Percentiles rank a stretch among this genome's conserved stretches.
Conservation (phyloP, 2,888 invertebrate genomes). For the Prostheceraeus crozeri region DNA sequence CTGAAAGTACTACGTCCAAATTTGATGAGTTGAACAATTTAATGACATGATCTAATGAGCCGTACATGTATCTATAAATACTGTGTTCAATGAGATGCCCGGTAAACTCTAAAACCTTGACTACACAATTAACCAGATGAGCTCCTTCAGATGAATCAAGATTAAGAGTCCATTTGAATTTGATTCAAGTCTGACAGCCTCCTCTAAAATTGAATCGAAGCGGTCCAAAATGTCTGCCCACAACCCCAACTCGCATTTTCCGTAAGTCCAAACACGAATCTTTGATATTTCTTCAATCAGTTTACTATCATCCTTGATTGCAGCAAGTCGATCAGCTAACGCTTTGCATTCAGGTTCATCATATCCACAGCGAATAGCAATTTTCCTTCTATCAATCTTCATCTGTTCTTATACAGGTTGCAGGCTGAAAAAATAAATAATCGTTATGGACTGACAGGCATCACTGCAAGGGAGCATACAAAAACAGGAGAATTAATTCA, state of each 20-base stretch:
- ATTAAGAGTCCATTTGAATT: slow-evolving; percentile 66
- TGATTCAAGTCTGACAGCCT: slow-evolving; percentile 57
- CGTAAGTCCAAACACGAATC: slow-evolving; percentile 74
- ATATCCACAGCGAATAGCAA: slow-evolving; percentile 37
- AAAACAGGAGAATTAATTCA: too few species aligned
- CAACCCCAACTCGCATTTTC: slow-evolving; percentile 76
- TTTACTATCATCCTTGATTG: slow-evolving; percentile 63
- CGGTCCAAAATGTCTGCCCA: slow-evolving; percentile 76
- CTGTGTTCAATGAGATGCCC: slow-evolving; percentile 76
- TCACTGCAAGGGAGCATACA: too few species aligned
- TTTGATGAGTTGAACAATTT: slow-evolving; percentile 62
- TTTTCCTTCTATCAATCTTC: slow-evolving; percentile 39
- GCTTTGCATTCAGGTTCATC: slow-evolving; percentile 65
- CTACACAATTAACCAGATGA: slow-evolving; percentile 44
- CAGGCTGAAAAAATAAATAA: too few species aligned
- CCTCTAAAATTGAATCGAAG: slow-evolving; percentile 65
- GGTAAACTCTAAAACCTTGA: slow-evolving; percentile 65
- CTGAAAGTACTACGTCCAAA: slow-evolving; percentile 74
- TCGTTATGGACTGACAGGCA: too few species aligned
- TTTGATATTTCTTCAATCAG: slow-evolving; percentile 66
- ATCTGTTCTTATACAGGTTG: too few species aligned
- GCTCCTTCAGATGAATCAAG: slow-evolving; percentile 66
- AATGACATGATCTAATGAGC: slow-evolving; percentile 75
- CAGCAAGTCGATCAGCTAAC: slow-evolving; percentile 67
- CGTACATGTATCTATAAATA: slow-evolving; percentile 75